Conservation (phyloP, 1,140 invertebrate genomes). For the Polyergus mexicanus region DNA sequence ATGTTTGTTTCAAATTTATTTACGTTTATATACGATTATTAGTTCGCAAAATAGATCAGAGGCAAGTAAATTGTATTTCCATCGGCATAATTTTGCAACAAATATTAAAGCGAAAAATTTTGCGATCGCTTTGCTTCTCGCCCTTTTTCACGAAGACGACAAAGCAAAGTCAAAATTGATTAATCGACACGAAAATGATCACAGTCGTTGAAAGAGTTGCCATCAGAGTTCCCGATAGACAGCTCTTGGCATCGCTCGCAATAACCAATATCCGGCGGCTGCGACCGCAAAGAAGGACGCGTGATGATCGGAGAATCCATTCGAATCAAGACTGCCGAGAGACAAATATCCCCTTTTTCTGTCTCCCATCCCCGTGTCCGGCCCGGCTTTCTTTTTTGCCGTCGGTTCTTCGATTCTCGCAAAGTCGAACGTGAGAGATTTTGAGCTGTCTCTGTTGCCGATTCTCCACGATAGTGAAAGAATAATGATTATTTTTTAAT, state of each 20-base stretch:
- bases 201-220: conserved; percentile 57
- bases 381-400: conserved; percentile 35
- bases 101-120: not conserved
- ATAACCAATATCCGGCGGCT: conserved; percentile 79
- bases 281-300: conserved; percentile 76
- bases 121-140: not conserved
- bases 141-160: not conserved
- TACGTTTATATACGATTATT: not conserved
- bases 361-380: not conserved
- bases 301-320: conserved; percentile 60
- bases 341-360: conserved; percentile 41
- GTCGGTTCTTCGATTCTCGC: conserved; percentile 54
- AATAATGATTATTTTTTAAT: conserved; percentile 13
- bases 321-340: conserved; percentile 28
- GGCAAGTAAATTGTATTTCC: not conserved
- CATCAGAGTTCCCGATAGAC: conserved; percentile 67
- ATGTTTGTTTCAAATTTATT: not conserved
- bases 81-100: not conserved
- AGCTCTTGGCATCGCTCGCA: conserved; percentile 37
- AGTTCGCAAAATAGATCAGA: not conserved
- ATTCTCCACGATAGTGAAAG: not conserved
- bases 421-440: conserved; percentile 81
- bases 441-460: conserved; percentile 57
- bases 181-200: conserved; percentile 76
- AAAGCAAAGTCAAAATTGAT: conserved; percentile 30